Percentiles rank a stretch among this genome's conserved stretches.
Evolutionary conservation across 2,888 invertebrate species (phyloP).

Genomic region (Watsonalla cultraria): DNA sequence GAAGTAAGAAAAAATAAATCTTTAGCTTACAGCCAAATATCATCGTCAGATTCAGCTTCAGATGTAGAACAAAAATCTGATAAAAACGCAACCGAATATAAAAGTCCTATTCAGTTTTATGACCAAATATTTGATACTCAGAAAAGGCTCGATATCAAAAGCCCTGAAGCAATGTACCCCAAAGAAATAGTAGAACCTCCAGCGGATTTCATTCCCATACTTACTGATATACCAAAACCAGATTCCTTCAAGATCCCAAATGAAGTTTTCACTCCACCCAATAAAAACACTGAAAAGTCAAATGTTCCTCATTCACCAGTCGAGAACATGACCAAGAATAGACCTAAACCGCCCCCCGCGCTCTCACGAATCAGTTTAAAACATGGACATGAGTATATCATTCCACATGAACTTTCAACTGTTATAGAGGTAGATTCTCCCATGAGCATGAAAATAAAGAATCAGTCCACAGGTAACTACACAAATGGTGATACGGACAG

Average conservation of each 20-base stretch:
- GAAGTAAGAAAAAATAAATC: constrained; percentile 71
- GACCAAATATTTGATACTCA: constrained; percentile 13
- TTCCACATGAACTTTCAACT: constrained; percentile 82
- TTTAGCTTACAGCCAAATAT: constrained; percentile 57
- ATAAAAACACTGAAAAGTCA: constrained; percentile 12
- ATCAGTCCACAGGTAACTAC: constrained; percentile 38
- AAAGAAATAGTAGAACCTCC: constrained; percentile 14
- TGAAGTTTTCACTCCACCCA: constrained; percentile 3
- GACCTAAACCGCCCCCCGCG: constrained; percentile 64
- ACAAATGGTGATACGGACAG: constrained; percentile 23
- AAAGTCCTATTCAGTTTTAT: constrained; percentile 12
- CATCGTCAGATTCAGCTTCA: constrained; percentile 53
- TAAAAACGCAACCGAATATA: constrained; percentile 21
- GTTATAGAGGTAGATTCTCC: constrained; percentile 84
- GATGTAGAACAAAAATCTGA: constrained; percentile 51
- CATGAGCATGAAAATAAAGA: constrained; percentile 70
- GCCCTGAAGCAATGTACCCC: constrained; percentile 14
- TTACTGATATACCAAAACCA: constrained; percentile 58
- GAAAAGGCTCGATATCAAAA: constrained; percentile 14
- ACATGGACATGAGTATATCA: constrained; percentile 43
- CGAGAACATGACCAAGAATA: constrained; percentile 28
- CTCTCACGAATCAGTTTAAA: constrained; percentile 57
- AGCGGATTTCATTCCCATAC: constrained; percentile 39
- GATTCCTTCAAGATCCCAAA: constrained; percentile 21
- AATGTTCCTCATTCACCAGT: constrained; percentile 15